phyloP scores from a whole-genome alignment of 2,888 invertebrate genomes.

The Selenia dentaria region DNA sequence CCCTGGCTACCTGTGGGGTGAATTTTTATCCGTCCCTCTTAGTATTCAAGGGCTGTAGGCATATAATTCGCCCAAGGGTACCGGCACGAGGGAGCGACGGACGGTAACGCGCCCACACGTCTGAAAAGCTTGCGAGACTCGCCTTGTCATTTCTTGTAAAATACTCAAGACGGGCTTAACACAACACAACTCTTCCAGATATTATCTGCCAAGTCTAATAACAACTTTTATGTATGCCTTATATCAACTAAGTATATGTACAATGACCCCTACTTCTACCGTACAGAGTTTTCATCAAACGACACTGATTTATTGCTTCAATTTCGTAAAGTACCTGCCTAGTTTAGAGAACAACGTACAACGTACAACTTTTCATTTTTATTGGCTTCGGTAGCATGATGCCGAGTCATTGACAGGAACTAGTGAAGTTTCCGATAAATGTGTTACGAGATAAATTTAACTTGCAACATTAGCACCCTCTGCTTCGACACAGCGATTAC shows the following conservation, averaged over 20 bases:
- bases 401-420: constrained; percentile 51
- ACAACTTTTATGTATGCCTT: no score
- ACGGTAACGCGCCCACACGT: constrained; percentile 54
- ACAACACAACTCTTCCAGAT: constrained; percentile 26
- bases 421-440: constrained; percentile 61
- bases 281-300: constrained; percentile 32
- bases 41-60: constrained; percentile 73
- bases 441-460: constrained; percentile 73
- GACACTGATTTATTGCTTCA: constrained; percentile 38
- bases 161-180: constrained; percentile 45
- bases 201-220: no score
- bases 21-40: constrained; percentile 72
- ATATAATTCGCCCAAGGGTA: constrained; percentile 74
- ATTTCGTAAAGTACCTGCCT: constrained; percentile 43
- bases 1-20: constrained; percentile 71
- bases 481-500: constrained; percentile 72
- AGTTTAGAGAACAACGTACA: constrained; percentile 32
- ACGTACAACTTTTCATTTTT: constrained; percentile 45
- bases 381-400: constrained; percentile 32
- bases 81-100: constrained; percentile 57
- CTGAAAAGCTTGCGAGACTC: constrained; percentile 47
- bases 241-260: constrained; percentile 20
- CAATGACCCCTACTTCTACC: constrained; percentile 20
- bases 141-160: constrained; percentile 55
- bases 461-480: constrained; percentile 78